Evolutionary conservation across 2,113 vertebrate genomes (phyloP), one percentile per base, ranked within the genome.

Genomic region (Zootoca vivipara): DNA sequence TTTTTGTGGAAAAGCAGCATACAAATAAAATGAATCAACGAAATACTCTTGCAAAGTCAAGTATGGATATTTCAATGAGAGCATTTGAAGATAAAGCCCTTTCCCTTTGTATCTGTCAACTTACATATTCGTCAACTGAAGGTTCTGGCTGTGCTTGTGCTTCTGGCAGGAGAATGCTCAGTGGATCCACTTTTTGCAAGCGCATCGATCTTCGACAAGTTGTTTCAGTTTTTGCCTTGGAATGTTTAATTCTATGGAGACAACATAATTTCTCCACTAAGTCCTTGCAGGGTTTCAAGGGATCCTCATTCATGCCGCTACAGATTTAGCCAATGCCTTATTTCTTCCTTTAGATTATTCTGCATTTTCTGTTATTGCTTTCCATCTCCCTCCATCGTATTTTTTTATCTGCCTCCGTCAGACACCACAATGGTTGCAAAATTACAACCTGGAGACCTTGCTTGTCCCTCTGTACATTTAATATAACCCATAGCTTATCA

Each of bases 201-300:
- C 97, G 94, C 96, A 94, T 95, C 10, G 97, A 98, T 2, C 97
- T 90, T 22, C 97, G 95, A 38, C 10, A 95, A 0, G 90, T 87
- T 0, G 62, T 24, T 4, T 83, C 93, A 0, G 87, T 92, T 90
- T 95, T 94, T 81, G 12, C 90, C 91, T 96, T 96, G 18, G 89
- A 95, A 1, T 93, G 94, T 82, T 91, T 97, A 46, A 88, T 78
- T 38, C 97, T 97, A 73, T 3, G 87, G 73, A 58, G 80, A 4
- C 0, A 0, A 8, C 1, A 38, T 24, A n/a, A 2, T 0, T 30
- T 1, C 75, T 35, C 20, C 58, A 16, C 40, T 40, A 67, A 75
- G 72, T 1, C 4, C 15, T 0, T 0, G 28, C 9, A 56, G 4
- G 2, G 46, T 22, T 58, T 38, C 77, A 70, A 24, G n/a, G 28